Conservation (phyloP, 2,888 invertebrate species). For the Tridacna crocea region DNA sequence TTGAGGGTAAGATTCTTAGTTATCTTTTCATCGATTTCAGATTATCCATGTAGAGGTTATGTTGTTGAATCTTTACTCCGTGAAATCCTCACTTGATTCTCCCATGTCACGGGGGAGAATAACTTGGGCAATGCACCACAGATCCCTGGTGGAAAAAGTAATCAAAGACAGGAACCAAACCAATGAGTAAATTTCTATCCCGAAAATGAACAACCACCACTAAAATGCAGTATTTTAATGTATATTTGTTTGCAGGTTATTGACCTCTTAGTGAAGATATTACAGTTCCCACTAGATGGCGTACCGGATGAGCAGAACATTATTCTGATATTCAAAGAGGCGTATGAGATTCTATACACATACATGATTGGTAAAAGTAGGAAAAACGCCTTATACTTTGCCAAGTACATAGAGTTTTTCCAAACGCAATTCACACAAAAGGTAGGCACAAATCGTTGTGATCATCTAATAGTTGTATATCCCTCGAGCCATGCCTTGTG, state of each 20-base stretch:
- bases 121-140: no score
- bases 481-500: no score
- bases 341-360: constrained; percentile 83
- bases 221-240: no score
- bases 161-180: no score
- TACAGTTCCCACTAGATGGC: constrained; percentile 81
- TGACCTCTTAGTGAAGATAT: constrained; percentile 82
- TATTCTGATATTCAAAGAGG: constrained; percentile 83
- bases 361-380: constrained; percentile 84
- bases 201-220: no score
- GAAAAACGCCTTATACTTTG: constrained; percentile 84
- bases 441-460: constrained; percentile 63
- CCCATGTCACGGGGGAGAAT: no score
- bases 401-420: constrained; percentile 84
- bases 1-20: constrained; percentile 76
- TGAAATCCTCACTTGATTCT: no score
- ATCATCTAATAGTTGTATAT: no score
- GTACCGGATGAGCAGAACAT: constrained; percentile 82
- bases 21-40: no score
- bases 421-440: constrained; percentile 84
- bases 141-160: no score
- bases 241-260: constrained; percentile 76
- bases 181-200: no score
- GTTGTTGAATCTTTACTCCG: not conserved
- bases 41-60: no score